A percentile compares a stretch with the other conserved stretches of the same genome.
phyloP scores from a whole-genome alignment of 1,140 invertebrate species.

The Orchestia grillus region DNA sequence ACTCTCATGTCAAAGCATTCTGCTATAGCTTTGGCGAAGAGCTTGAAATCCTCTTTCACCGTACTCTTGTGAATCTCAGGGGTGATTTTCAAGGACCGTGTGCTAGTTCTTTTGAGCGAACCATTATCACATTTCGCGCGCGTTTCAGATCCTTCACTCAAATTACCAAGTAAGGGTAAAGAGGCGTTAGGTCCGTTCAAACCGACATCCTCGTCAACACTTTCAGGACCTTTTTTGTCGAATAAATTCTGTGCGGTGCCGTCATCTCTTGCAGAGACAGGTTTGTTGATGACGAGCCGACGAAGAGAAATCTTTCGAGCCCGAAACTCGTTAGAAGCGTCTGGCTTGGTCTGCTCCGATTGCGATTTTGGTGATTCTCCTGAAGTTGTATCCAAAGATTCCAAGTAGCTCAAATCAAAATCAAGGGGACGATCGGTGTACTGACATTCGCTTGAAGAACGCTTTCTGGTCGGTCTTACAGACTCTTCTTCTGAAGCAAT shows the following conservation, averaged over 20 bases:
- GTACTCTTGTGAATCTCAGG: not conserved
- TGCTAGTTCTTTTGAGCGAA: not conserved
- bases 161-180: not conserved
- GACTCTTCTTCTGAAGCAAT: not conserved
- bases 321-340: not conserved
- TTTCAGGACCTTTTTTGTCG: not conserved
- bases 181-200: not conserved
- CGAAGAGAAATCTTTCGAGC: not conserved
- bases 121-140: not conserved
- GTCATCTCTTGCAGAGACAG: not conserved
- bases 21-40: not conserved
- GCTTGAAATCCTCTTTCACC: not conserved
- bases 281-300: not conserved
- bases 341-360: not conserved
- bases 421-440: not conserved
- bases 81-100: not conserved
- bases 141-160: not conserved
- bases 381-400: not conserved
- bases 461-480: not conserved
- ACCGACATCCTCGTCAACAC: not conserved
- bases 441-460: conserved; percentile 3
- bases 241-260: not conserved
- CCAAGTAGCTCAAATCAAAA: not conserved
- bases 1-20: conserved; percentile 9
- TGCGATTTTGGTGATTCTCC: not conserved